These are phyloP conservation scores for Ammodramus savannarum DNA, from an alignment of 2,113 vertebrate genomes.

Conservation along the genomic window DNA sequence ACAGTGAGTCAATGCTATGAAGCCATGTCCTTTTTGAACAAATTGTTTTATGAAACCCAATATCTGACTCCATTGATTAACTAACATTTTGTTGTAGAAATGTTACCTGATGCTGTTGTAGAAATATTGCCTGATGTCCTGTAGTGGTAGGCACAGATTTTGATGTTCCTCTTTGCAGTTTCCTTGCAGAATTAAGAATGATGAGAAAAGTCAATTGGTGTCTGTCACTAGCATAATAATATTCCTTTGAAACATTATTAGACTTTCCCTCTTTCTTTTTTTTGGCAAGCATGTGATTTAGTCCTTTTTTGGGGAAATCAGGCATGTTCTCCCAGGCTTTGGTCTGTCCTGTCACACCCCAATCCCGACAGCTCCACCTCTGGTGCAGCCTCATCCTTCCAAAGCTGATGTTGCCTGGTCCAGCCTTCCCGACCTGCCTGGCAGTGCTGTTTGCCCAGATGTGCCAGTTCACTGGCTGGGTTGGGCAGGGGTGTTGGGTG, in stretches of 20 bases:
- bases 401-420: neutral
- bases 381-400: neutral
- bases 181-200: neutral
- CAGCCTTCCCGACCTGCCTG: neutral
- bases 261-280: neutral
- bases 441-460: neutral
- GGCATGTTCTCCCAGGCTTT: neutral
- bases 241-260: neutral
- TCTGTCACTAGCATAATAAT: neutral
- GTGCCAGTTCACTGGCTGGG: neutral
- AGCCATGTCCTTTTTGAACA: neutral
- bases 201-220: neutral
- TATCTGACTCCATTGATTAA: neutral
- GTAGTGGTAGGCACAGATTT: neutral
- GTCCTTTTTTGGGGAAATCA: neutral
- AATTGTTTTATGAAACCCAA: neutral
- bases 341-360: fast-evolving
- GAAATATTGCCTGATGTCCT: neutral
- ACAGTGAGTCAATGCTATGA: neutral
- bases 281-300: neutral
- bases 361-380: neutral
- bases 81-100: neutral
- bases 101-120: too few species aligned
- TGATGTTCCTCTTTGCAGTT: neutral
- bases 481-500: neutral